A percentile compares a stretch with the other conserved stretches of the same genome.
Evolutionary conservation across 2,113 vertebrate genomes (phyloP).

Genomic region (Anoura caudifer): DNA sequence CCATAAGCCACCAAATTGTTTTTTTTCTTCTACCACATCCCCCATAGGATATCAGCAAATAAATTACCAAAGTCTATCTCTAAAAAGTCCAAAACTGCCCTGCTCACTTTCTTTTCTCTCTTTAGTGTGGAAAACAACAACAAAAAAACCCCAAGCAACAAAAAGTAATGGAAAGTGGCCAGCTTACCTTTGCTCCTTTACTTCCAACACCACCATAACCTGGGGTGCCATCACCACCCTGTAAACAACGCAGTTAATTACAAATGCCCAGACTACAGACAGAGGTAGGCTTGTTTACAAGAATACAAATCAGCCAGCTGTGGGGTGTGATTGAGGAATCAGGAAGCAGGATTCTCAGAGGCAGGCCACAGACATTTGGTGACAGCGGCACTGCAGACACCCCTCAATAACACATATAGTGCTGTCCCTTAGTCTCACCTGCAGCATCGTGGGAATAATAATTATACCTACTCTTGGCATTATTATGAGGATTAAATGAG

Average conservation of each 20-base stretch:
- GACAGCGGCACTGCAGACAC: not conserved
- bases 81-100: not conserved
- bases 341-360: not conserved
- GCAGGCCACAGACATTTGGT: not conserved
- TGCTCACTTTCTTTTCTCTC: not conserved
- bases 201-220: slow-evolving; percentile 67
- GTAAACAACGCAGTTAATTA: not conserved
- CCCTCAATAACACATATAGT: not conserved
- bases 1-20: not conserved
- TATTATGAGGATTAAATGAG: not conserved
- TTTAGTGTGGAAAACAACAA: not conserved
- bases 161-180: not conserved
- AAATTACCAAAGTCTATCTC: not conserved
- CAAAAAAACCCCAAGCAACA: not conserved
- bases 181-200: slow-evolving; percentile 78
- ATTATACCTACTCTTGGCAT: not conserved
- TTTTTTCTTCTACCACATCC: not conserved
- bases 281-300: not conserved
- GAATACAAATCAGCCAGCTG: not conserved
- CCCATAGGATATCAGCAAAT: not conserved
- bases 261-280: not conserved
- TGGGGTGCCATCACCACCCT: slow-evolving; percentile 75
- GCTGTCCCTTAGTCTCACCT: not conserved
- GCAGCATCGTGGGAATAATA: not conserved
- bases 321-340: not conserved